Base-by-base conservation (phyloP, 2,888 invertebrate genomes). In the Matsumyia berberina region DNA sequence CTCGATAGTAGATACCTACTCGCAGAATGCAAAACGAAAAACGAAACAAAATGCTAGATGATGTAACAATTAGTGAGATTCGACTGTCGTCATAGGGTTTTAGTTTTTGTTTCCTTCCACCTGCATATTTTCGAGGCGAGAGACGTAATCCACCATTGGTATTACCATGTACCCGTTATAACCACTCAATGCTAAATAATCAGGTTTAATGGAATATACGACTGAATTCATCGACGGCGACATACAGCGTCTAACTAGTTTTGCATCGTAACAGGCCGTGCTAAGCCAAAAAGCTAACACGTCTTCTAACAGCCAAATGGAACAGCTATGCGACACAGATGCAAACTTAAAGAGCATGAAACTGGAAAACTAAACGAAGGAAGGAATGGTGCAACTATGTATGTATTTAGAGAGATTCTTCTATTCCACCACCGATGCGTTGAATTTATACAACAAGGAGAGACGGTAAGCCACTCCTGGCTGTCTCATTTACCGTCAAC, bases 211-310 rank as follows among this genome's bases (percentile, higher is more conserved):
- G 15, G n/a, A 37, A 19, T 19, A 31, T 12, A 15, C n/a, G n/a
- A 24, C 4, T 5, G 5, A 15, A 39, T 39, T 31, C 11, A 4
- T 57, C 19, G 37, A 8, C 1, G 19, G 4, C 1, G 17, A 19
- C 57, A 19, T 37, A 4, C 33, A 33, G 33, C 12, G 33, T 24
- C 19, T 37, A 57, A 57, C 57, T 57, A 19, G 57, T 37, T n/a
- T 57, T 57, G 37, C 19, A 37, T 5, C 57, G 37, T 57, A 57
- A 57, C 57, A 57, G 37, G 53, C 31, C 15, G 53, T 53, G 53
- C 7, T 11, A 17, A 8, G 9, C 29, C 7, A 11, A 11, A 35
- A 19, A 31, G 35, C 19, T 57, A 19, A 33, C 53, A 53, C 57
- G 37, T 37, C 37, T 11, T 37, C 37, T 11, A 9, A 37, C 3